These are phyloP conservation scores for Lithophane ornitopus DNA, from an alignment of 2,888 invertebrate genomes.

Conservation along the genomic window DNA sequence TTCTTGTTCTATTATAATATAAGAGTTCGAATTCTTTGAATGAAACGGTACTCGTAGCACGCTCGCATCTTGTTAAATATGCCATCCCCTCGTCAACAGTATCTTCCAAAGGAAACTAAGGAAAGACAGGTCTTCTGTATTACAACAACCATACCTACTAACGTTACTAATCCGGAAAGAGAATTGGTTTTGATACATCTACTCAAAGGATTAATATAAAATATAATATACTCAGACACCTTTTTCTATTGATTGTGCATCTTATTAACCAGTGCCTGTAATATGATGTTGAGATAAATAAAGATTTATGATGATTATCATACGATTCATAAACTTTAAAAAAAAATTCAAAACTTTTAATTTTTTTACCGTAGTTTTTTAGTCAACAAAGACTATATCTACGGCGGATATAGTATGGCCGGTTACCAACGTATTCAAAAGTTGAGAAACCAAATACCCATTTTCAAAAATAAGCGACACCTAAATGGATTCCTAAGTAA, in stretches of 20 bases:
- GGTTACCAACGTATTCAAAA: not conserved
- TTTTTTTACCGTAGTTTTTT: not conserved
- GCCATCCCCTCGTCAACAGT: constrained; percentile 26
- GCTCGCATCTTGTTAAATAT: constrained; percentile 24
- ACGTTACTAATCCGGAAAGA: not conserved
- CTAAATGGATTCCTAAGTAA: no score
- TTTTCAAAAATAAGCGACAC: not conserved
- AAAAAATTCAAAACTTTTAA: not conserved
- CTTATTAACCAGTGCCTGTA: no score
- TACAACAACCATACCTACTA: not conserved
- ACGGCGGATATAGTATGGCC: not conserved
- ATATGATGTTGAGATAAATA: no score
- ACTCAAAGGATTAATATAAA: not conserved
- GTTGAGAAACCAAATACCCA: not conserved
- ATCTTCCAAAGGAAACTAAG: constrained; percentile 18
- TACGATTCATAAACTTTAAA: no score
- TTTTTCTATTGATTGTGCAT: no score
- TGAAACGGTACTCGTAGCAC: not conserved
- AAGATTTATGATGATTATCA: no score
- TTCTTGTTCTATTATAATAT: constrained; percentile 12
- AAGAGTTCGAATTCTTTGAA: constrained; percentile 7
- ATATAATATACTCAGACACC: no score
- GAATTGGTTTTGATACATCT: not conserved
- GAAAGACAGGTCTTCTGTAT: constrained; percentile 11
- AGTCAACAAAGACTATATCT: not conserved